A percentile compares a stretch with the other conserved stretches of the same genome.
These are phyloP conservation scores for Macrotus californicus DNA, from an alignment of 2,113 vertebrate species.

Conservation along the genomic window DNA sequence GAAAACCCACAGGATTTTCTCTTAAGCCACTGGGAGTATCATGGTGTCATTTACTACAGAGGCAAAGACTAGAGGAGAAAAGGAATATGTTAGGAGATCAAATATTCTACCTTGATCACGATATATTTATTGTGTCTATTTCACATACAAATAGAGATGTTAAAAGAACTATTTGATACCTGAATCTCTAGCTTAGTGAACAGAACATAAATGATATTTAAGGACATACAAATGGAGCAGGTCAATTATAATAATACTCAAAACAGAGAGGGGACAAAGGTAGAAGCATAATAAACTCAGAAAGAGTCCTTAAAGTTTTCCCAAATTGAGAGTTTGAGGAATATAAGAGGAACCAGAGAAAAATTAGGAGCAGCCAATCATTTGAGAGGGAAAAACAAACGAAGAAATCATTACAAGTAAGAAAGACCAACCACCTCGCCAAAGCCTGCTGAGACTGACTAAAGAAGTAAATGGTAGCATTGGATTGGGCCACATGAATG, in stretches of 20 bases:
- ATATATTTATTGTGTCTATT: neutral
- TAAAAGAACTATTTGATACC: neutral
- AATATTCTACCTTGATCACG: neutral
- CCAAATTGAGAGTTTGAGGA: neutral
- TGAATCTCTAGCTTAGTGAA: neutral
- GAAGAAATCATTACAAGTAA: neutral
- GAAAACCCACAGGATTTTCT: neutral
- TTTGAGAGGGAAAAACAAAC: neutral
- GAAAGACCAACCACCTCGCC: neutral
- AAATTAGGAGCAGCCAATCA: neutral
- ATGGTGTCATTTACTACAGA: neutral
- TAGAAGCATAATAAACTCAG: neutral
- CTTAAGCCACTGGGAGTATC: neutral
- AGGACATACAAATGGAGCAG: neutral
- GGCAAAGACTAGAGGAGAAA: neutral
- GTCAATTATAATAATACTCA: neutral
- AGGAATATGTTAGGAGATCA: neutral
- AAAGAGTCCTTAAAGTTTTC: neutral
- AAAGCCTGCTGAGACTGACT: neutral
- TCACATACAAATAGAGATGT: neutral
- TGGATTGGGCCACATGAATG: neutral
- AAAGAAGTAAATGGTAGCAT: neutral
- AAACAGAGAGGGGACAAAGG: neutral
- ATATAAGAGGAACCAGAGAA: neutral
- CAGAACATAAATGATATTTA: neutral